Base-by-base conservation (phyloP, 2,888 invertebrate species). In the Tiliacea aurago region DNA sequence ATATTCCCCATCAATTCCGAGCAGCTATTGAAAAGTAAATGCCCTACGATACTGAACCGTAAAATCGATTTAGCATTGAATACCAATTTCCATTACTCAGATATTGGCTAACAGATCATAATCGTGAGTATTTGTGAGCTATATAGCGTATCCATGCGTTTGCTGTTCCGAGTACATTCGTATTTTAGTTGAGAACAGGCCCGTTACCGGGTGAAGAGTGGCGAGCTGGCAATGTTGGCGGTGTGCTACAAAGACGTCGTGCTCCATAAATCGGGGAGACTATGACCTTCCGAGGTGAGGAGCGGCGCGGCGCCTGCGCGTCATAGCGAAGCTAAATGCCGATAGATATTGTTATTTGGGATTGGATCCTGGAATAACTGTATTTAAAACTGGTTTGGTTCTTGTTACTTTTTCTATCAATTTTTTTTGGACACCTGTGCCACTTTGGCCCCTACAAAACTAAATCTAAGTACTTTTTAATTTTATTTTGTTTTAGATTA, bases 221-320 rank as follows among this genome's bases (percentile, higher is more conserved):
- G 88, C 89, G 89, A 88, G 89, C 91, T 90, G 89, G 88, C 89
- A 86, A 88, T 90, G 92, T 91, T 89, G 89, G 93, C 91, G 93
- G 93, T 87, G 86, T 84, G 76, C 81, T 90, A 94, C 95, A 95
- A 95, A 95, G 93, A 90, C 90, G 86, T 94, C 94, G 95, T 95
- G 95, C 84, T 87, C 88, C 92, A 95, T 95, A 95, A 95, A 95
- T 95, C 91, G 88, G 85, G 83, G 85, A 88, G 87, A 85, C 72
- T 88, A 68, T 92, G 94, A 94, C 94, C 94, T 93, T 92, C 93
- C 90, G 89, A 78, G 84, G 87, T 84, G 86, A 87, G 78, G 85
- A 81, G 74, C 70, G 62, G 67, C 80, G 85, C 81, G 78, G 81
- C 83, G 85, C 84, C 83, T 84, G 81, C 84, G 87, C 85, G 86